phyloP scores from a whole-genome alignment of 2,797 vertebrate genomes.

The Astyanax mexicanus region DNA sequence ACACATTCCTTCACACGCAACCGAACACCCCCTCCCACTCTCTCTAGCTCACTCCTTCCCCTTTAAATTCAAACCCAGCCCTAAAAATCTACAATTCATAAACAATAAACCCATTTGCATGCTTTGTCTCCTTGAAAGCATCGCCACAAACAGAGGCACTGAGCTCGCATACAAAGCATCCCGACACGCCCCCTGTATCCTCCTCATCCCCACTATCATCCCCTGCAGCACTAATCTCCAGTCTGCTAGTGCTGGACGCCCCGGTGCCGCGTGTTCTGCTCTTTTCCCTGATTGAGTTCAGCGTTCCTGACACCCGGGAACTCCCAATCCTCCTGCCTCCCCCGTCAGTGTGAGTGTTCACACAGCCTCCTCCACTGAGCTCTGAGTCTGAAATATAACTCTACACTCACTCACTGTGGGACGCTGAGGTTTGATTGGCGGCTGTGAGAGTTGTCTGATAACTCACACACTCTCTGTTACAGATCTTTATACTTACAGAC shows the following conservation, averaged over 20 bases:
- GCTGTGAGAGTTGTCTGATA: too few relatives aligned
- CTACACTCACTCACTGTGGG: too few relatives aligned
- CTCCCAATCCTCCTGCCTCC: not conserved
- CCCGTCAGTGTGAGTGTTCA: not conserved
- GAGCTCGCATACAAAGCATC: not conserved
- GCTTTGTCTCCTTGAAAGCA: conserved; percentile 14
- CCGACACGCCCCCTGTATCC: not conserved
- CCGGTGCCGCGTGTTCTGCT: not conserved
- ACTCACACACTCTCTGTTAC: too few relatives aligned
- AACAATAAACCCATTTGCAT: conserved; percentile 20
- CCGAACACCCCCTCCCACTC: not conserved
- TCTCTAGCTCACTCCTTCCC: conserved; percentile 4
- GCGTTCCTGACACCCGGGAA: not conserved
- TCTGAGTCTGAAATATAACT: too few relatives aligned
- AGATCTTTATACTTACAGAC: too few relatives aligned
- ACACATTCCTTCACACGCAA: conserved; percentile 5
- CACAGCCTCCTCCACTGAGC: too few relatives aligned
- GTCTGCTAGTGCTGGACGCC: not conserved
- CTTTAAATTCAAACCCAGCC: conserved; percentile 14
- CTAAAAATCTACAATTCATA: conserved; percentile 12
- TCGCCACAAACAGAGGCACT: not conserved
- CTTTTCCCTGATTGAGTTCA: not conserved
- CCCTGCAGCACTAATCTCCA: not conserved
- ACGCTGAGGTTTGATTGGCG: too few relatives aligned
- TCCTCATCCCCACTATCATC: not conserved